These are phyloP conservation scores for Protula sp. DNA, from an alignment of 2,888 invertebrate species.

Conservation along the genomic window DNA sequence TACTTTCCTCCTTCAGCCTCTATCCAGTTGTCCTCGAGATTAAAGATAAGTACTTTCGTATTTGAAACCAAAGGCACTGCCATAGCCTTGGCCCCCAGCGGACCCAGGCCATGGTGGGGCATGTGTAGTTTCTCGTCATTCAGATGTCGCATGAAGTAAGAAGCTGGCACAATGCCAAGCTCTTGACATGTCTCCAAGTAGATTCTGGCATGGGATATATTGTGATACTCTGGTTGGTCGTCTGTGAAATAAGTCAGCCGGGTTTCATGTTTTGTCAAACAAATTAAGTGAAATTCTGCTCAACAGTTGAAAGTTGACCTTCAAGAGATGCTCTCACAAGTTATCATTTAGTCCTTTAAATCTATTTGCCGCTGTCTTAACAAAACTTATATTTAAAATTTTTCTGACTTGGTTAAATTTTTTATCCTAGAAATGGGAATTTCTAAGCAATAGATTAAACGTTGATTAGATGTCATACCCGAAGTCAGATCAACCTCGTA, in stretches of 20 bases:
- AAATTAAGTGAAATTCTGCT: too few species aligned
- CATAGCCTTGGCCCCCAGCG: constrained; percentile 38
- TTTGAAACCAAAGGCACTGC: constrained; percentile 36
- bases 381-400: too few species aligned
- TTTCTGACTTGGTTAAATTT: too few species aligned
- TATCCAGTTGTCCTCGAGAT: constrained; percentile 45
- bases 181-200: constrained; percentile 31
- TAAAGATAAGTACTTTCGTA: constrained; percentile 31
- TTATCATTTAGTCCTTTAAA: neutral
- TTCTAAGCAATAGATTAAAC: too few species aligned
- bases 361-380: neutral
- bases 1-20: constrained; percentile 34
- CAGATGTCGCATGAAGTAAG: constrained; percentile 40
- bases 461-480: too few species aligned
- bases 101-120: constrained; percentile 41
- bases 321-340: too few species aligned
- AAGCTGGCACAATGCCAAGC: constrained; percentile 32
- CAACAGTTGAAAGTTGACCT: too few species aligned
- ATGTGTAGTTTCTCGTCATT: constrained; percentile 28
- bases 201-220: neutral
- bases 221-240: neutral
- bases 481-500: too few species aligned
- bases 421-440: too few species aligned
- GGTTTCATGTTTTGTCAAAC: too few species aligned
- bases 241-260: neutral